These are phyloP conservation scores for Erebia epiphron DNA, from an alignment of 2,888 invertebrate species.

Conservation along the genomic window DNA sequence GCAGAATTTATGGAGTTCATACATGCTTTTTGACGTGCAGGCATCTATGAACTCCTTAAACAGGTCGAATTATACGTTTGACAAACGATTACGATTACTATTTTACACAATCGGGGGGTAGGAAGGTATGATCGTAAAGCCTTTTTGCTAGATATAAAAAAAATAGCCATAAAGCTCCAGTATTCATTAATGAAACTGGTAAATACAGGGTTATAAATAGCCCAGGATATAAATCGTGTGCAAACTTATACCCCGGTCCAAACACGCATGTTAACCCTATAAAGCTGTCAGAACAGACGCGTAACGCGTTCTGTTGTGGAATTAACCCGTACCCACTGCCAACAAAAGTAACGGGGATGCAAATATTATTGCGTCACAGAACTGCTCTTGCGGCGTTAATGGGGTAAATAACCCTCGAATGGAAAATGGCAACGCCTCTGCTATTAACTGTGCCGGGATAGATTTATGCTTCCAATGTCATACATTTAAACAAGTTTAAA, in stretches of 20 bases:
- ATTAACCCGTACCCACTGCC: conserved; percentile 38
- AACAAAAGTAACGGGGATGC: conserved; percentile 53
- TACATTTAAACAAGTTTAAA: conserved; percentile 2
- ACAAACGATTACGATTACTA: too few relatives aligned
- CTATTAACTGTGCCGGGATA: conserved; percentile 29
- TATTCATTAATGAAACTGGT: conserved; percentile 9
- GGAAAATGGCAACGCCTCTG: conserved; percentile 39
- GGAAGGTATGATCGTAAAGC: too few relatives aligned
- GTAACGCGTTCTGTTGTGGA: conserved; percentile 38
- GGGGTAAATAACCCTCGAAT: conserved; percentile 52
- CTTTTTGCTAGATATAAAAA: neutral
- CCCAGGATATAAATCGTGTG: conserved; percentile 18
- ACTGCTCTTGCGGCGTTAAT: conserved; percentile 51
- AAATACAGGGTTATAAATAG: conserved; percentile 21
- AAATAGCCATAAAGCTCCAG: neutral
- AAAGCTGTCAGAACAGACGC: conserved; percentile 36
- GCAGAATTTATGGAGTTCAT: too few relatives aligned
- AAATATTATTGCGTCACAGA: conserved; percentile 65
- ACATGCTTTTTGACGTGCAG: too few relatives aligned
- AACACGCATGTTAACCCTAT: conserved; percentile 27
- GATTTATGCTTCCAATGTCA: conserved; percentile 27
- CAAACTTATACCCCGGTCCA: conserved; percentile 21
- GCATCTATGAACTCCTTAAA: too few relatives aligned
- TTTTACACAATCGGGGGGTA: too few relatives aligned
- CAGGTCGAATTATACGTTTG: too few relatives aligned